Base-by-base conservation (phyloP, 2,888 invertebrate species). In the Smittia aterrima region DNA sequence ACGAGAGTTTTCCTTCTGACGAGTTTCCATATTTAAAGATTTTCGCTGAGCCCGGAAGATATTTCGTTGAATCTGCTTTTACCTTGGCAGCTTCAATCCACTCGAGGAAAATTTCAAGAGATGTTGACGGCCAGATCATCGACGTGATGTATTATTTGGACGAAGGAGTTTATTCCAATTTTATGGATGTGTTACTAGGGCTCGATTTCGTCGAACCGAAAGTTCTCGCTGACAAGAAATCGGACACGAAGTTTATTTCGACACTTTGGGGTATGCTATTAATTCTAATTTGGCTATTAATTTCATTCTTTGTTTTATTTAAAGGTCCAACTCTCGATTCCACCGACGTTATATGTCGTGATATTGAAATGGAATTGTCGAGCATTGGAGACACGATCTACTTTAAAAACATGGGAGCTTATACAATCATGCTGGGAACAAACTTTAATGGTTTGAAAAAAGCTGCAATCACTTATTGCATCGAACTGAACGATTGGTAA, bases 381-480 rank as follows among this genome's bases (percentile, higher is more conserved):
- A 79, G 83, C 1, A 82, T 86, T 18, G 88, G 87, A 0, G 87
- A 88, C 77, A 89, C 89, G 88, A 77, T 90, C 54, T 80, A 85
- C 76, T 89, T 88, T 82, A 79, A 81, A 40, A 84, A 88, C 78
- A 87, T 89, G 87, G 90, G 90, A 9, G 88, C 89, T 27, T 87
- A 87, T 79, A 86, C 87, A 4, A 79, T 86, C 75, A 82, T 79
- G 2, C 40, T 80, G 13, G 75, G 86, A n/a, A 85, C 86, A 27
- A 82, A 82, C 11, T 89, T 89, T 81, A 89, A 89, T 79, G 89
- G 89, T 58, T 85, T 86, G 76, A n/a, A n/a, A n/a, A n/a, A n/a
- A n/a, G n/a, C n/a, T n/a, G n/a, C n/a, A n/a, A n/a, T n/a, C n/a
- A n/a, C n/a, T n/a, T n/a, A n/a, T n/a, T n/a, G n/a, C 22, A 80